Evolutionary conservation across 2,888 invertebrate species (phyloP).

Genomic region (Pterobdella sp.): DNA sequence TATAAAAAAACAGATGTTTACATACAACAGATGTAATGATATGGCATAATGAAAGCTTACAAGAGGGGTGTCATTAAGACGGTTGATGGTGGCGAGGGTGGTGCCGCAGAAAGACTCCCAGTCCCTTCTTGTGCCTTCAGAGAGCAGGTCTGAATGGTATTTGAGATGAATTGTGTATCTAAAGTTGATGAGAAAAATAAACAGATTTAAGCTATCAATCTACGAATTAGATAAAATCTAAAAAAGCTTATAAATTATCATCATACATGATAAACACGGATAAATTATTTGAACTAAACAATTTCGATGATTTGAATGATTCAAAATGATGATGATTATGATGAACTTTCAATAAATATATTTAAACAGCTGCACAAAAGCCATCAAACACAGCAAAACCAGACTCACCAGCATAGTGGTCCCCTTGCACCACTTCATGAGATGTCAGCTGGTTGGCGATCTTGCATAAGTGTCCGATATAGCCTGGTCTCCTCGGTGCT

Average conservation of each 20-base stretch:
- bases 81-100: slow-evolving; percentile 1
- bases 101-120: not conserved
- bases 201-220: too few species aligned
- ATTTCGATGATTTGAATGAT: not conserved
- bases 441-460: slow-evolving; percentile 53
- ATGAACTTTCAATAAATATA: not conserved
- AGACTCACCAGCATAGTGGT: not conserved
- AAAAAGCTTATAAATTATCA: too few species aligned
- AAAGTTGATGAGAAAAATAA: too few species aligned
- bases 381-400: not conserved
- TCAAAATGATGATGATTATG: not conserved
- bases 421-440: not conserved
- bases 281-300: too few species aligned
- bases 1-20: not conserved
- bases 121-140: not conserved
- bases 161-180: too few species aligned
- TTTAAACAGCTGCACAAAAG: not conserved
- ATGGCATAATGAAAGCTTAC: too few species aligned
- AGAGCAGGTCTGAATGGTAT: not conserved
- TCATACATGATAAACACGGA: too few species aligned
- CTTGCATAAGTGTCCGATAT: slow-evolving; percentile 61
- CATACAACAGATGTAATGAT: too few species aligned
- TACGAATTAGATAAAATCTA: too few species aligned
- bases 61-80: slow-evolving; percentile 13
- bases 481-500: slow-evolving; percentile 47